Conservation (phyloP, 2,888 invertebrate genomes). For the Brachylomia viminalis region DNA sequence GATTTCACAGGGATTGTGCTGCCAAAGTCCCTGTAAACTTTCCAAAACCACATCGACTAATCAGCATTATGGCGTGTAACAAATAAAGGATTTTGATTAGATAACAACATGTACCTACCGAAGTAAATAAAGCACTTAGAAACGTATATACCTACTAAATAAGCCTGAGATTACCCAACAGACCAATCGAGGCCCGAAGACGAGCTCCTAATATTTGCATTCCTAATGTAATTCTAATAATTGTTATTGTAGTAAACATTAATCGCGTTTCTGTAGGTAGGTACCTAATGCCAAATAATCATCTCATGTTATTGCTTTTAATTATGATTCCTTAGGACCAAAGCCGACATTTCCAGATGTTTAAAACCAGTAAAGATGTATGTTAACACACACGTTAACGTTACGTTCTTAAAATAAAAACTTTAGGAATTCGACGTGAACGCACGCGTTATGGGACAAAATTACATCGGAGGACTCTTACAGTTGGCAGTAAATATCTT, state of each 20-base stretch:
- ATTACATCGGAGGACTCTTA: conserved; percentile 59
- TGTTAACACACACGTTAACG: conserved; percentile 61
- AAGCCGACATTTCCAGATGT: conserved; percentile 58
- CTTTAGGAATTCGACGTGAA: conserved; percentile 62
- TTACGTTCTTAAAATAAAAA: conserved; percentile 49
- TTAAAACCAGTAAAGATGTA: conserved; percentile 61
- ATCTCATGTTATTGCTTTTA: conserved; percentile 73
- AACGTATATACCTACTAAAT: conserved; percentile 27
- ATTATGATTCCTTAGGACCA: conserved; percentile 69
- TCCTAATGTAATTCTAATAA: conserved; percentile 77
- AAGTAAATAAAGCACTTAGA: conserved; percentile 38
- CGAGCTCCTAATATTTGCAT: conserved; percentile 72
- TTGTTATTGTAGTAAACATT: conserved; percentile 74
- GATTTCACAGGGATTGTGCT: background rate
- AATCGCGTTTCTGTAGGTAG: conserved; percentile 71
- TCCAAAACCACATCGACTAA: background rate
- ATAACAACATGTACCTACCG: background rate
- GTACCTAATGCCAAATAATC: conserved; percentile 73
- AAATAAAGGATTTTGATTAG: conserved; percentile 8
- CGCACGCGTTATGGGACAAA: conserved; percentile 60
- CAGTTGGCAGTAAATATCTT: conserved; percentile 64
- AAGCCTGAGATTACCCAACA: conserved; percentile 37
- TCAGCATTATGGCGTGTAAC: conserved; percentile 8
- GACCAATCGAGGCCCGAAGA: conserved; percentile 49
- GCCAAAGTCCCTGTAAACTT: background rate